These are phyloP conservation scores for Passer montanus DNA, from an alignment of 2,113 vertebrate genomes.

Conservation along the genomic window DNA sequence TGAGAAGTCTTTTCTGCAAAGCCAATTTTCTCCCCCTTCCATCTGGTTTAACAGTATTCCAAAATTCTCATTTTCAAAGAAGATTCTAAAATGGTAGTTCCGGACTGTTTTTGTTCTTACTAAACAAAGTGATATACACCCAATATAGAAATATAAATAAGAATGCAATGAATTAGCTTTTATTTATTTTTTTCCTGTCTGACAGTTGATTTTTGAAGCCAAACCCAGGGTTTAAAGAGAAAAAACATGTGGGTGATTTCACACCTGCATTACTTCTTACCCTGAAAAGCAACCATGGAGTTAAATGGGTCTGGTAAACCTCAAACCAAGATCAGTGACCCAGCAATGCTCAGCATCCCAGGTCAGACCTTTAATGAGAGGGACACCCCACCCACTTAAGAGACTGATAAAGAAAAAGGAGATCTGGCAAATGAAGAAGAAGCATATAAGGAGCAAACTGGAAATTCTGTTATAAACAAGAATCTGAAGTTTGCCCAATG, in stretches of 20 bases:
- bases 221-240: background rate
- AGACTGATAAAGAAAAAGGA: background rate
- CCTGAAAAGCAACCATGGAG: background rate
- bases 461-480: background rate
- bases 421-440: background rate
- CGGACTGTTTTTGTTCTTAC: constrained; percentile 24
- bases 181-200: background rate
- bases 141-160: constrained; percentile 19
- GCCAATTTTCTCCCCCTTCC: constrained; percentile 41
- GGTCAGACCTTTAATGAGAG: background rate
- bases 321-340: background rate
- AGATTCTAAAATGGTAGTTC: constrained; percentile 47
- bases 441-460: background rate
- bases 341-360: background rate
- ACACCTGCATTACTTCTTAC: background rate
- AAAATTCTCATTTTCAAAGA: constrained; percentile 45
- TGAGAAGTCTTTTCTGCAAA: constrained; percentile 32
- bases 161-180: background rate
- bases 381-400: background rate
- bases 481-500: constrained; percentile 6
- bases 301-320: background rate
- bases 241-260: background rate
- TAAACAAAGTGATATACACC: constrained; percentile 17
- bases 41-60: constrained; percentile 52
- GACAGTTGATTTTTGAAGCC: constrained; percentile 15